Percentiles rank a stretch among this genome's conserved stretches.
phyloP scores from a whole-genome alignment of 2,113 vertebrate species.

The Clinocottus analis region DNA sequence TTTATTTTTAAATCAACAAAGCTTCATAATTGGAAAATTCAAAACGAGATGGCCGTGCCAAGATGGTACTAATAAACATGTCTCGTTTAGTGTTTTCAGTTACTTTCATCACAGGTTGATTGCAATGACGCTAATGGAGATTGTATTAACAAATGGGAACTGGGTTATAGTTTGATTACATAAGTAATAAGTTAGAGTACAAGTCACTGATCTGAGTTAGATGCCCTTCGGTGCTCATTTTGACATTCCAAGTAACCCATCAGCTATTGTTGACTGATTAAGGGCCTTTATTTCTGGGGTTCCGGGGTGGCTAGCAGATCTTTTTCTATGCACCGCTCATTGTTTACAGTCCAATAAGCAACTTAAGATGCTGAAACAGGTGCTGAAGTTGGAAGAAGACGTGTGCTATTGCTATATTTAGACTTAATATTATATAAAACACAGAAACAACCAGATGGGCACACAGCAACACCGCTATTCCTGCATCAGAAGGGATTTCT shows the following conservation, averaged over 20 bases:
- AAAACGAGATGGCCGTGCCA: neutral
- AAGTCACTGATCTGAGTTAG: neutral
- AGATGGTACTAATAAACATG: neutral
- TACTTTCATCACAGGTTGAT: no score
- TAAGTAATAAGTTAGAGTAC: neutral
- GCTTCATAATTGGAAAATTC: neutral
- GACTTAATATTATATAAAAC: neutral
- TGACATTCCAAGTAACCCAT: neutral
- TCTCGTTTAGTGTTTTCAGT: neutral
- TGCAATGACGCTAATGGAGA: neutral
- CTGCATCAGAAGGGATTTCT: neutral
- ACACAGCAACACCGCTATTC: neutral
- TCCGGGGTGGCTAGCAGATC: no score
- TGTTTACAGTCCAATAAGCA: no score
- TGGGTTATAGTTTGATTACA: neutral
- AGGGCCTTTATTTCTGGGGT: neutral
- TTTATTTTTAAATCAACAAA: no score
- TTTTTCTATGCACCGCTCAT: no score
- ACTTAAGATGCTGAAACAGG: no score
- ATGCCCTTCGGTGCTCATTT: neutral
- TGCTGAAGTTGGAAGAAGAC: no score
- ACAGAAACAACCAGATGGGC: neutral
- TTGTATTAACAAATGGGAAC: neutral
- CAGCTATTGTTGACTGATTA: neutral
- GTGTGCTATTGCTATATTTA: neutral